Percentiles rank a stretch among this genome's conserved stretches.
phyloP scores from a whole-genome alignment of 2,797 vertebrate genomes.

The Rhinella marina region DNA sequence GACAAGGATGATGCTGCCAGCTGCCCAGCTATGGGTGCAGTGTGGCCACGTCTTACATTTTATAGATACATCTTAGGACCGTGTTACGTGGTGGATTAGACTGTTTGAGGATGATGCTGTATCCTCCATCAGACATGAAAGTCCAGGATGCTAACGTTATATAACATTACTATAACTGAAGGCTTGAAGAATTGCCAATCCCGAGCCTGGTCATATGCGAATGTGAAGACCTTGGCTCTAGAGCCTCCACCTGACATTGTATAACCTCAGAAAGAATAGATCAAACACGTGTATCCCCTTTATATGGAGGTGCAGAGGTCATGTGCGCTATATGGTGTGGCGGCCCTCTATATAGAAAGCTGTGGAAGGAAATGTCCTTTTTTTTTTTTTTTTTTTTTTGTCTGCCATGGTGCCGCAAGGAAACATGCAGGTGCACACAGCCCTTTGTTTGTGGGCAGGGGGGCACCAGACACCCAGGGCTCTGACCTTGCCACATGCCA shows the following conservation, averaged over 20 bases:
- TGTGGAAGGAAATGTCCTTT: background rate
- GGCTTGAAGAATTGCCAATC: background rate
- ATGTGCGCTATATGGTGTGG: background rate
- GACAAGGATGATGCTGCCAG: constrained; percentile 44
- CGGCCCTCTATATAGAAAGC: background rate
- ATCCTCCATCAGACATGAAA: background rate
- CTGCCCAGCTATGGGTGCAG: background rate
- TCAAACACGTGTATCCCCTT: constrained; percentile 17
- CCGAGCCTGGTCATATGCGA: background rate
- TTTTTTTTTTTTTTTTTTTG: background rate
- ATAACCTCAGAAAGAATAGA: background rate
- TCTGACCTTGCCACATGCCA: constrained; percentile 39
- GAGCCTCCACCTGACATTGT: background rate
- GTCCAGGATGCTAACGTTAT: background rate
- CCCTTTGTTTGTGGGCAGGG: constrained; percentile 5
- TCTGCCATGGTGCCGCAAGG: background rate
- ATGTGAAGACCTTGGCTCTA: background rate
- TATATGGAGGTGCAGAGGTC: background rate
- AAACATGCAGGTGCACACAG: background rate
- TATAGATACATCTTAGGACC: background rate
- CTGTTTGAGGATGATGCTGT: background rate
- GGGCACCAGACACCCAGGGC: background rate
- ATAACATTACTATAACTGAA: background rate
- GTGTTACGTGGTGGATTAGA: background rate
- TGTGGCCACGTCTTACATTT: background rate